Percentiles rank a stretch among this genome's conserved stretches.
These are phyloP conservation scores for Spermophilus dauricus DNA, from an alignment of 2,113 vertebrate species.

Conservation along the genomic window DNA sequence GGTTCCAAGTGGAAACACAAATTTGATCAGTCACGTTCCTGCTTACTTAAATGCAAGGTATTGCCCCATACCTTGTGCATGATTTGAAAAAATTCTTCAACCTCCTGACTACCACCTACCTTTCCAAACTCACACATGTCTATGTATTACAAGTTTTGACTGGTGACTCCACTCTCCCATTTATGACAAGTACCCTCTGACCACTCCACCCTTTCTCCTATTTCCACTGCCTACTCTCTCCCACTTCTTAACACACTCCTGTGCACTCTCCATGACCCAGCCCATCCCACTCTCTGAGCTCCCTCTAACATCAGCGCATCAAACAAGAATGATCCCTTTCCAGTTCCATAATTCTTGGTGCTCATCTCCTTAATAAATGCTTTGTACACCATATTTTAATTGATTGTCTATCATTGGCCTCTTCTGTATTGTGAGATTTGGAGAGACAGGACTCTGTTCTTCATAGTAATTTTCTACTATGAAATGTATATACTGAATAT, in stretches of 20 bases:
- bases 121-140: background rate
- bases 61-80: background rate
- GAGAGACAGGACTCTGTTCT: background rate
- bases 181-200: background rate
- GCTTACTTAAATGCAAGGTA: background rate
- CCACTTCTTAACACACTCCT: background rate
- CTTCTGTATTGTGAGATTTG: background rate
- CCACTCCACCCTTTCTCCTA: background rate
- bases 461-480: background rate
- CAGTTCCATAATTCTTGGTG: background rate
- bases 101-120: background rate
- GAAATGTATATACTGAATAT: too few species aligned
- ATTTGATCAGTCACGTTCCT: background rate
- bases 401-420: background rate
- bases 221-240: background rate
- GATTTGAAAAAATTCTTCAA: background rate
- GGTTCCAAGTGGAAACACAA: background rate
- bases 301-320: background rate
- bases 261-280: background rate
- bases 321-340: background rate
- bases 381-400: background rate
- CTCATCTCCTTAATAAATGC: background rate
- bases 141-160: background rate
- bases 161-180: background rate
- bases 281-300: background rate